Base-by-base conservation (phyloP, 2,797 vertebrate genomes). In the Ceryle rudis region DNA sequence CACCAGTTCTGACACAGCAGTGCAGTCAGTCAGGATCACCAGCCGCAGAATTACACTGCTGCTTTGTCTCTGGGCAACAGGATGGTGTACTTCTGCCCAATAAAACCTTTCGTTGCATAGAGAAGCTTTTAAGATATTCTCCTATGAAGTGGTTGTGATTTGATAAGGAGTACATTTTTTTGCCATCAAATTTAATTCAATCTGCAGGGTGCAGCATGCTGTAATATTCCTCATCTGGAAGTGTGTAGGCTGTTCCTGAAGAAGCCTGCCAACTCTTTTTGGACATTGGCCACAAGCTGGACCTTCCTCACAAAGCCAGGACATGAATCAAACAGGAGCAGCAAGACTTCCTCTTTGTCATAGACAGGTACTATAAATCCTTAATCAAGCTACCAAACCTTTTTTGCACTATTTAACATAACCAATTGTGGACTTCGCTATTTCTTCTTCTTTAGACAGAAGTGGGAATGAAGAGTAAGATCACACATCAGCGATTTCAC, bases 1-100 rank as follows among this genome's bases (percentile, higher is more conserved):
- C 69, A 61, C 25, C 49, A 39, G 61, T 44, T 78, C 49, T 0
- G 3, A 17, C n/a, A 28, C 19, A 22, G 33, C 0, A 0, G 6
- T 28, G 80, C 49, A 12, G 26, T 11, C 73, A 75, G 47, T 25
- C 13, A 0, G 29, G 69, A 33, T 88, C 65, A n/a, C 17, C 42
- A 57, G n/a, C 7, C 7, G 0, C 74, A 25, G 61, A 54, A 61
- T 28, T 57, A 39, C 41, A 22, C 51, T 51, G 46, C 19, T 26
- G 21, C 46, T 7, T 65, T 65, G n/a, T 37, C 33, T 58, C 66
- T 1, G 2, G n/a, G 33, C 29, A 60, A 31, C 61, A 67, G 52
- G 31, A 47, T 11, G 42, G 33, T 0, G 0, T 19, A 14, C 4
- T 64, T 72, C 57, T 83, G 57, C n/a, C 60, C 58, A 25, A 49